These are phyloP conservation scores for Ammospiza caudacuta DNA, from an alignment of 2,113 vertebrate species.

Conservation along the genomic window DNA sequence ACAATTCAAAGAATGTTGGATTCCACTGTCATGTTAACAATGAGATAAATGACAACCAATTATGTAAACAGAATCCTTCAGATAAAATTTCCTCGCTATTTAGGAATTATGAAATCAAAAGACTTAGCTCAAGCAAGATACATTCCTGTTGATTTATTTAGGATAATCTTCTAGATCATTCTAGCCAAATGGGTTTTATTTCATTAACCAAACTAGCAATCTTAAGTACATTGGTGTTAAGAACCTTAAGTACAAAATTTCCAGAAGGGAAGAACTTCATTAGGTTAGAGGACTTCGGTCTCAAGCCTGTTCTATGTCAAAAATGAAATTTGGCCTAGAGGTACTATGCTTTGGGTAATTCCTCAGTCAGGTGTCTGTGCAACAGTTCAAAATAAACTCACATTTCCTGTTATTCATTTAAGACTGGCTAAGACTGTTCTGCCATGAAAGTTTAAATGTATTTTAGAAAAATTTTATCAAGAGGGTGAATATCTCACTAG, in stretches of 20 bases:
- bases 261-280: background rate
- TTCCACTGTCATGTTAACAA: background rate
- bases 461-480: background rate
- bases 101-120: constrained; percentile 14
- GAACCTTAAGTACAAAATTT: background rate
- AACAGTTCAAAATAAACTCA: background rate
- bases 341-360: background rate
- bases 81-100: background rate
- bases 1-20: constrained; percentile 39
- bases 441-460: background rate
- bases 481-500: background rate
- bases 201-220: background rate
- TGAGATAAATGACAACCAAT: constrained; percentile 5
- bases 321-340: background rate
- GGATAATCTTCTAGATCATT: background rate
- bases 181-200: background rate
- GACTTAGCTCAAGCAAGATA: background rate
- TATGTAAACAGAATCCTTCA: background rate
- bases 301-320: background rate
- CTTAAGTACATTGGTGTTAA: background rate
- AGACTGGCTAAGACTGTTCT: background rate
- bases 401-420: background rate
- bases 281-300: background rate
- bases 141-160: background rate
- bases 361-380: background rate